These are phyloP conservation scores for Heliornis fulica DNA, from an alignment of 2,113 vertebrate species.

Conservation along the genomic window DNA sequence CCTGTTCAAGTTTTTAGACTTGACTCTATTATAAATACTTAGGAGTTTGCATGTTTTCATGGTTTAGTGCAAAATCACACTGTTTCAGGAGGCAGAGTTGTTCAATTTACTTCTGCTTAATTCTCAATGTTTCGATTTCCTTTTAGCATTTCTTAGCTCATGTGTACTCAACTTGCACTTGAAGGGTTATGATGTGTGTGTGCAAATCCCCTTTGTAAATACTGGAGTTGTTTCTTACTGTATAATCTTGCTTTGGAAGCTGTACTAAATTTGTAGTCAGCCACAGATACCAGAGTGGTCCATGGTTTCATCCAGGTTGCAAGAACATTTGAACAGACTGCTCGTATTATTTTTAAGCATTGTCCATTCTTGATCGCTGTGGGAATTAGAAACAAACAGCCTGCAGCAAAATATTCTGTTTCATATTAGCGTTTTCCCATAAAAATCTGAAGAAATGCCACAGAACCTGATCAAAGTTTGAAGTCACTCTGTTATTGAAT, in stretches of 20 bases:
- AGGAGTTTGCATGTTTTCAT: not conserved
- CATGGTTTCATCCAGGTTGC: not conserved
- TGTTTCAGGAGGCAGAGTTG: not conserved
- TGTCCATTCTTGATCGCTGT: not conserved
- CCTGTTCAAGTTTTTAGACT: rapidly evolving
- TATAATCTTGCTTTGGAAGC: not conserved
- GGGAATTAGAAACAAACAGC: slow-evolving; percentile 49
- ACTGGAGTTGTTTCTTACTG: not conserved
- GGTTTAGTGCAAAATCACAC: too few relatives aligned
- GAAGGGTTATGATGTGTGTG: not conserved
- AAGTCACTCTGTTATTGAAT: slow-evolving; percentile 55
- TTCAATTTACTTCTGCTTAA: not conserved
- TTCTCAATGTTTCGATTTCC: not conserved
- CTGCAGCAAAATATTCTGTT: slow-evolving; percentile 45
- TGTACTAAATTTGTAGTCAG: not conserved
- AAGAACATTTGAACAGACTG: slow-evolving; percentile 14
- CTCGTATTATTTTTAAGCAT: slow-evolving; percentile 11
- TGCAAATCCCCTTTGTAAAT: not conserved
- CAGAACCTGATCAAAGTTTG: slow-evolving; percentile 59
- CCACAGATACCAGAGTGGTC: not conserved
- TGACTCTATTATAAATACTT: not conserved
- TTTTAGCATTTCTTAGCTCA: not conserved
- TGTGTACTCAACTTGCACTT: not conserved
- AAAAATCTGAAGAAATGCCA: slow-evolving; percentile 54
- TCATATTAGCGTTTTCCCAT: slow-evolving; percentile 51